Evolutionary conservation across 2,888 invertebrate species (phyloP).

Genomic region (Colostygia pectinataria): DNA sequence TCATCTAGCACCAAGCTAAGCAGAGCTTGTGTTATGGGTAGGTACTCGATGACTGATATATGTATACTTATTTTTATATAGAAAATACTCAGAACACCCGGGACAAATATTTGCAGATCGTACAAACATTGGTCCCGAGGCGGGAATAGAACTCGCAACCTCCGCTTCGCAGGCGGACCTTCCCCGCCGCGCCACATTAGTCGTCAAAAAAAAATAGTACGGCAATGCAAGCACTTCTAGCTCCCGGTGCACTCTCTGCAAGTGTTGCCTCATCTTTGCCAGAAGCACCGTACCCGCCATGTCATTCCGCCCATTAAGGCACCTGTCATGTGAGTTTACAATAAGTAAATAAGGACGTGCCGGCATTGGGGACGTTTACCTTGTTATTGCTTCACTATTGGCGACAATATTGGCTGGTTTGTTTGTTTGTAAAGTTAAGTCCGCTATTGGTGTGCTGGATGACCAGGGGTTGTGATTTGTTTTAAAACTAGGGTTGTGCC

Average conservation of each 20-base stretch:
- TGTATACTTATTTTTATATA: no score
- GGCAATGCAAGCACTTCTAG: not conserved
- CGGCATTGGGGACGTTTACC: slow-evolving; percentile 60
- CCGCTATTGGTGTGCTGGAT: slow-evolving; percentile 36
- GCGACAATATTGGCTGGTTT: slow-evolving; percentile 61
- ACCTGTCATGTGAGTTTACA: slow-evolving; percentile 83
- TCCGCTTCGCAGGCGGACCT: no score
- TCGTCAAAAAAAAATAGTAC: no score
- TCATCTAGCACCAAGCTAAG: no score
- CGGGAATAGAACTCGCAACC: no score
- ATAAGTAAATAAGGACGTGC: slow-evolving; percentile 79
- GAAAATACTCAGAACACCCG: no score
- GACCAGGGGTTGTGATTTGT: slow-evolving; percentile 27
- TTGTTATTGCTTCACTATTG: slow-evolving; percentile 75
- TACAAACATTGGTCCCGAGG: no score
- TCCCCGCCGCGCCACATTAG: no score
- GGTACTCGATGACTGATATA: no score
- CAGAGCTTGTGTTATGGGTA: no score
- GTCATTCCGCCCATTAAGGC: slow-evolving; percentile 80
- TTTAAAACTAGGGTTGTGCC: slow-evolving; percentile 12
- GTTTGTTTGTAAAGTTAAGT: slow-evolving; percentile 72
- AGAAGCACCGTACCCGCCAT: slow-evolving; percentile 71
- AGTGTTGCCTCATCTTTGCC: slow-evolving; percentile 19
- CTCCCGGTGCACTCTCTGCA: not conserved
- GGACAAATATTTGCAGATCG: no score